phyloP scores from a whole-genome alignment of 2,113 vertebrate species.

The Poeciliopsis occidentalis region DNA sequence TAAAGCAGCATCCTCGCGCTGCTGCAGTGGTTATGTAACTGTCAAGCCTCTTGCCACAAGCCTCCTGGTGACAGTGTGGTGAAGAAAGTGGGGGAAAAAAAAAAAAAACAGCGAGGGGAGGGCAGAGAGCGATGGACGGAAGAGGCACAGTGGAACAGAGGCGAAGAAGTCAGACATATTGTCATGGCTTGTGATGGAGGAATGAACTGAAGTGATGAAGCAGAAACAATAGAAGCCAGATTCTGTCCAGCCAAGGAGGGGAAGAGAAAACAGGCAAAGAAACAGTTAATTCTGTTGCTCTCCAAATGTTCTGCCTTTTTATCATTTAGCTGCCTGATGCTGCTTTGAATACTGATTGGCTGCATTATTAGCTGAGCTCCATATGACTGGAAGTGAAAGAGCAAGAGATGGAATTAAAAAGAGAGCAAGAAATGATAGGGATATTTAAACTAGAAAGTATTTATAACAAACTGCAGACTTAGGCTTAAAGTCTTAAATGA shows the following conservation, averaged over 20 bases:
- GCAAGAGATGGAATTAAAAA: constrained; percentile 9
- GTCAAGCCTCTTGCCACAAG: constrained; percentile 66
- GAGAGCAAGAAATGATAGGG: constrained; percentile 2
- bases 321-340: constrained; percentile 46
- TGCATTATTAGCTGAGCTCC: constrained; percentile 30
- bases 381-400: constrained; percentile 15
- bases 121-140: constrained; percentile 26
- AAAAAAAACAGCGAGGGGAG: constrained; percentile 17
- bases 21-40: constrained; percentile 78
- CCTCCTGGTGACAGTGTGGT: constrained; percentile 64
- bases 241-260: constrained; percentile 40
- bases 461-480: not conserved
- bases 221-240: constrained; percentile 26
- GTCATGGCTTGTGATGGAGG: constrained; percentile 55
- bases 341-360: constrained; percentile 68
- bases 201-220: constrained; percentile 51
- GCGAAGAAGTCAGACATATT: constrained; percentile 42
- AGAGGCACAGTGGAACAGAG: constrained; percentile 34
- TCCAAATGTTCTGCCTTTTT: constrained; percentile 47
- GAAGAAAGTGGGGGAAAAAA: constrained; percentile 26
- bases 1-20: constrained; percentile 51
- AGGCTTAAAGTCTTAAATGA: no score
- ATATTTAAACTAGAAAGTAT: not conserved
- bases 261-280: constrained; percentile 24
- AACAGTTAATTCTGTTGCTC: constrained; percentile 35